Conservation (phyloP, 92 coral and sea anemone species). For the Actinostola sp. region DNA sequence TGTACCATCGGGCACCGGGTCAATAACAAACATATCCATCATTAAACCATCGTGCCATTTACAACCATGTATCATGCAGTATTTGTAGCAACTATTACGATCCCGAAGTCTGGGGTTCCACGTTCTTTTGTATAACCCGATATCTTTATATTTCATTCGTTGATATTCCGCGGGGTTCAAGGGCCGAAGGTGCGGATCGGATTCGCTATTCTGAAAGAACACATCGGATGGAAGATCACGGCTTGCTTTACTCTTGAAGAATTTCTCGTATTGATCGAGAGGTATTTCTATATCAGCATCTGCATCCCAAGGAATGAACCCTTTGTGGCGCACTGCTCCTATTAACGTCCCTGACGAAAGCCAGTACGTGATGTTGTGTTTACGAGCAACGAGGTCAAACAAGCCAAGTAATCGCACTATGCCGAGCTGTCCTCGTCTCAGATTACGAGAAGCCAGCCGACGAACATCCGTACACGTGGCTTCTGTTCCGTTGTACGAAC, state of each 20-base stretch:
- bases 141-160: slow-evolving; percentile 45
- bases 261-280: slow-evolving; percentile 56
- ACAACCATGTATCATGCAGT: slow-evolving; percentile 47
- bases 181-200: slow-evolving; percentile 62
- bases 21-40: slow-evolving; percentile 57
- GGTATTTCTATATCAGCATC: slow-evolving; percentile 69
- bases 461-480: slow-evolving; percentile 68
- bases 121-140: slow-evolving; percentile 57
- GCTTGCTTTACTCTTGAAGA: slow-evolving; percentile 52
- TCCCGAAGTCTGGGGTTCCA: slow-evolving; percentile 71
- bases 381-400: slow-evolving; percentile 61
- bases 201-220: slow-evolving; percentile 70
- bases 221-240: slow-evolving; percentile 64
- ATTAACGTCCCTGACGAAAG: slow-evolving; percentile 66
- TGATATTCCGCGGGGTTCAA: slow-evolving; percentile 19
- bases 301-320: slow-evolving; percentile 81
- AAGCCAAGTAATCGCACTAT: slow-evolving; percentile 60
- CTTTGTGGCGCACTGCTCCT: slow-evolving; percentile 78
- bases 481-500: slow-evolving; percentile 11
- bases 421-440: slow-evolving; percentile 67
- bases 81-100: slow-evolving; percentile 65
- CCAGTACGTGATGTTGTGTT: slow-evolving; percentile 63
- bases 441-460: slow-evolving; percentile 14
- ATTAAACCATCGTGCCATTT: slow-evolving; percentile 73
- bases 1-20: slow-evolving; percentile 23